Evolutionary conservation across 1,140 invertebrate species (phyloP).

Genomic region (Apis laboriosa): DNA sequence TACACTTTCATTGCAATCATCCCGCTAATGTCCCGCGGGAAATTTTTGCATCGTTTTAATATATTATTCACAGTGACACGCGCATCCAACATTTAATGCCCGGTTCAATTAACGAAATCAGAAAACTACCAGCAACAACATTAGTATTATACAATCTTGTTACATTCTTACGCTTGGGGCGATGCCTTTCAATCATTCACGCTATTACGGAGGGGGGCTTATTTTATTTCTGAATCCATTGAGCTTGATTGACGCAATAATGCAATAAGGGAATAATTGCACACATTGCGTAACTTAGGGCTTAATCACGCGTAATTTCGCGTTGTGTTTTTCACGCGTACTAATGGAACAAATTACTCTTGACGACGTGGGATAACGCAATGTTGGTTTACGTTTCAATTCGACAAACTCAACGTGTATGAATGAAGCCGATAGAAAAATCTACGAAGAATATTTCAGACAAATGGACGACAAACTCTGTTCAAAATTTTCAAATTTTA

Average conservation of each 20-base stretch:
- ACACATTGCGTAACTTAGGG: slow-evolving; percentile 53
- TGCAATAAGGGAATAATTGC: slow-evolving; percentile 58
- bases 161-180: slow-evolving; percentile 16
- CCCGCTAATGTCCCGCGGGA: too few relatives aligned
- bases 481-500: too few relatives aligned
- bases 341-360: slow-evolving; percentile 54
- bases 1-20: neutral
- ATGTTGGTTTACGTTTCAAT: slow-evolving; percentile 59
- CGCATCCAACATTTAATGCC: neutral
- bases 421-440: slow-evolving; percentile 37
- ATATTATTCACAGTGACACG: neutral
- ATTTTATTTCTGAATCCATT: slow-evolving; percentile 47
- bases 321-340: slow-evolving; percentile 17
- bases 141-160: slow-evolving; percentile 14
- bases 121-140: neutral
- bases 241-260: slow-evolving; percentile 24
- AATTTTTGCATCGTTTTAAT: neutral
- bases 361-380: slow-evolving; percentile 50
- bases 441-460: too few relatives aligned
- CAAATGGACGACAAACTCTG: too few relatives aligned
- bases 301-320: slow-evolving; percentile 62
- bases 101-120: neutral
- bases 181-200: slow-evolving; percentile 52
- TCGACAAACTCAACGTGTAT: slow-evolving; percentile 30
- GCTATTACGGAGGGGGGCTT: slow-evolving; percentile 51